A percentile compares a stretch with the other conserved stretches of the same genome.
phyloP scores from a whole-genome alignment of 53 echinoderm and acorn worm genomes.

The Astropecten irregularis region DNA sequence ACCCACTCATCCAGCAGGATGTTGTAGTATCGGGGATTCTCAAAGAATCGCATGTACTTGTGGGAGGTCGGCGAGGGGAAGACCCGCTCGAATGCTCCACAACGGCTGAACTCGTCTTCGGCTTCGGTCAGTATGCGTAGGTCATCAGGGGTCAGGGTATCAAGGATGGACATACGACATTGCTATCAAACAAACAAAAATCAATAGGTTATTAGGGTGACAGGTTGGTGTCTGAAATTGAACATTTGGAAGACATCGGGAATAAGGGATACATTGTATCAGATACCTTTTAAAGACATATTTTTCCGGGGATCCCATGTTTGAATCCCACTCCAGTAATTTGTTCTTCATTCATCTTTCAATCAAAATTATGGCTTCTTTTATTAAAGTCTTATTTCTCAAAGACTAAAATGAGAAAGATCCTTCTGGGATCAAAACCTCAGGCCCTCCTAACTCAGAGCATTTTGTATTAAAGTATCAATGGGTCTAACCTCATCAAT shows the following conservation, averaged over 20 bases:
- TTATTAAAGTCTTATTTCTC: no score
- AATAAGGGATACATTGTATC: no score
- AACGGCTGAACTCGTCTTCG: conserved; percentile 90
- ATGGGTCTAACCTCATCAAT: conserved; percentile 84
- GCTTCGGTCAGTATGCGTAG: conserved; percentile 83
- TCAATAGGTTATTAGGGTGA: neutral
- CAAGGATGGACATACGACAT: conserved; percentile 93
- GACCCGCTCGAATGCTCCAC: conserved; percentile 74
- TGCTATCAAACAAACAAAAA: conserved; percentile 61
- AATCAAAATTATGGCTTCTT: no score
- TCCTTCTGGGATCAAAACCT: no score
- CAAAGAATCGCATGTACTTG: conserved; percentile 88
- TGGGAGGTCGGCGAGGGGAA: conserved; percentile 72
- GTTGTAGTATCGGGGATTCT: conserved; percentile 87
- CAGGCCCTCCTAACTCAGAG: no score
- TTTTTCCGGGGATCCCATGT: no score
- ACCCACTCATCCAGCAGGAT: conserved; percentile 94
- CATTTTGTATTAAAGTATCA: neutral
- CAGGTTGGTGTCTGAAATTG: no score
- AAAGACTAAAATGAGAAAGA: no score
- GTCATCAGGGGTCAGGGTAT: conserved; percentile 93
- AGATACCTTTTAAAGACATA: no score
- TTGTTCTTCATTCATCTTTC: no score
- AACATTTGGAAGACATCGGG: no score
- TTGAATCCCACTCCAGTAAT: no score